Base-by-base conservation (phyloP, 2,113 vertebrate species). In the Pomatorhinus ruficollis region DNA sequence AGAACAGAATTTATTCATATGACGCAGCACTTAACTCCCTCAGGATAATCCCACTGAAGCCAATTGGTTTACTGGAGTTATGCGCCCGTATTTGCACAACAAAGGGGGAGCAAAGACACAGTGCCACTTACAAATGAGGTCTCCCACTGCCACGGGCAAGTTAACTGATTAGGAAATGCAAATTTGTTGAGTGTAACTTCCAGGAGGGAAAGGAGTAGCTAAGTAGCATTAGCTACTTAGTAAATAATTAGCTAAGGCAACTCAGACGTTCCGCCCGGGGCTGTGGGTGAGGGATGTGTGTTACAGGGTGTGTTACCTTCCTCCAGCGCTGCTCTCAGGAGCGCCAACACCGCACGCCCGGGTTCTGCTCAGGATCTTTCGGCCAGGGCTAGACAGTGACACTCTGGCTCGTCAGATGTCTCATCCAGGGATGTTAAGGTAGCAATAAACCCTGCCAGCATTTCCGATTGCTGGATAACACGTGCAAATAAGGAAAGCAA, bases 151-250 rank as follows among this genome's bases (percentile, higher is more conserved):
- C 24, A 28, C 33, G 28, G 80, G 72, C 77, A 57, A 81, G 19
- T 44, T 6, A 76, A 56, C 40, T 33, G 52, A 89, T 91, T 54
- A 63, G 33, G 72, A 93, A 93, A 95, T 61, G 77, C 77, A 93
- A 50, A 94, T 89, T 25, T 40, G 11, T 37, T 35, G 37, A 83
- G 71, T 35, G 20, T 33, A 77, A 65, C 53, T 72, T 87, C 61
- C 66, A 63, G 66, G 37, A 88, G 40, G 33, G 30, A 69, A 83
- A 95, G 76, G 27, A 92, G 75, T n/a, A 39, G 42, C 69, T 30
- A 31, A 79, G 37, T 12, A 83, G 89, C 47, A 42, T 64, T 72
- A 60, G 93, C 64, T 60, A 27, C 45, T 52, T 33, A 53, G 74
- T 53, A 45, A 78, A 78, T 70, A 70, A 78, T 77, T 28, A 39